These are phyloP conservation scores for Hipposideros armiger DNA, from an alignment of 2,113 vertebrate species.

Conservation along the genomic window DNA sequence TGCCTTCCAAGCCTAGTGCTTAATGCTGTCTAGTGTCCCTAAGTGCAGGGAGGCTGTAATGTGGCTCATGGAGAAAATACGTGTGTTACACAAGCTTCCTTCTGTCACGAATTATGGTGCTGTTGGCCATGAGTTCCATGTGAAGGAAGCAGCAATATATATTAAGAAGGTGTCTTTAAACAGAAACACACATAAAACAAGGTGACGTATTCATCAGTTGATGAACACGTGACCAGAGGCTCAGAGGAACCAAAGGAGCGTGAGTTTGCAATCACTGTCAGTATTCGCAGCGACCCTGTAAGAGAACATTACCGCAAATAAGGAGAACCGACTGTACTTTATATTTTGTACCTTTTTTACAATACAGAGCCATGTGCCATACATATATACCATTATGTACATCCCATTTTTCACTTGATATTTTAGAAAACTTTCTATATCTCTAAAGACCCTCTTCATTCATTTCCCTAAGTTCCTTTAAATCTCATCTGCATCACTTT, in stretches of 20 bases:
- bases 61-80: background rate
- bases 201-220: too few relatives aligned
- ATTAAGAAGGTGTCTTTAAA: background rate
- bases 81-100: background rate
- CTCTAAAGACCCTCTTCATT: background rate
- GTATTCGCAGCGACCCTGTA: accelerated
- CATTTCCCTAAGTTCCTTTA: background rate
- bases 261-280: accelerated
- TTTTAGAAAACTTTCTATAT: background rate
- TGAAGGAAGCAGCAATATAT: too few relatives aligned
- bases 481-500: too few relatives aligned
- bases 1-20: background rate
- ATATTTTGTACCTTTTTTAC: background rate
- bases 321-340: accelerated
- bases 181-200: background rate
- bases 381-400: background rate
- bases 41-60: background rate
- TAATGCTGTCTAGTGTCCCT: accelerated
- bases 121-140: background rate
- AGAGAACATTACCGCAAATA: background rate
- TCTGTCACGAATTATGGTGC: background rate
- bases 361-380: background rate
- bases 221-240: background rate
- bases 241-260: background rate
- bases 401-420: background rate